Base-by-base conservation (phyloP, 2,888 invertebrate genomes). In the Morpho deidamia region DNA sequence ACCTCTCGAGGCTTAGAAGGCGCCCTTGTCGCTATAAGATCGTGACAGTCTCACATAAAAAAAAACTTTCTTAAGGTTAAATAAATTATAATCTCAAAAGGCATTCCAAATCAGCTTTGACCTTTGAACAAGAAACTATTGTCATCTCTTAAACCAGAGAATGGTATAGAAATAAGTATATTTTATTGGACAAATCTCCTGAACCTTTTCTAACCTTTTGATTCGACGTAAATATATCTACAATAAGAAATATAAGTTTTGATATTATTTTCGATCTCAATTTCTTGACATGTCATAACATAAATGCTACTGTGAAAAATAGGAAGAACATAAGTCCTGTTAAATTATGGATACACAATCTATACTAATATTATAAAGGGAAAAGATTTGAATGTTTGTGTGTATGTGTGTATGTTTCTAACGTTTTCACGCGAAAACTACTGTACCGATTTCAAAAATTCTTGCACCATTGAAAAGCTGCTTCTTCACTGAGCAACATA, bases 51-150 rank as follows among this genome's bases (percentile, higher is more conserved):
- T 23, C 23, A 23, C 23, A 23, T 23, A 23, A 23, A 23, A n/a
- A n/a, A 23, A 23, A 23, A 23, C 23, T 23, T 23, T 3, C 61
- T 58, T 59, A 9, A 23, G n/a, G 11, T 33, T 44, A 33, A 32
- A 35, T 34, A 44, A 44, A 35, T 12, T 10, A 12, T 44, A 12
- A 12, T 10, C 35, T 35, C 8, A 35, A 44, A 12, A 35, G 11
- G 12, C 11, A 44, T 44, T 37, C 12, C 14, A 33, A 44, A 63
- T 65, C 48, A n/a, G n/a, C n/a, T 41, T 40, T 48, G 32, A 41
- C 48, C 40, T 48, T 40, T 7, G 5, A 11, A 9, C 11, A 10
- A 40, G 33, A 11, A 10, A 10, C 48, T 34, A 39, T 48, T 48
- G 48, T 48, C 34, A 41, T 48, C 32, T 33, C 38, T 48, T 10